Conservation (phyloP, 2,113 vertebrate species). For the Macaca fascicularis region DNA sequence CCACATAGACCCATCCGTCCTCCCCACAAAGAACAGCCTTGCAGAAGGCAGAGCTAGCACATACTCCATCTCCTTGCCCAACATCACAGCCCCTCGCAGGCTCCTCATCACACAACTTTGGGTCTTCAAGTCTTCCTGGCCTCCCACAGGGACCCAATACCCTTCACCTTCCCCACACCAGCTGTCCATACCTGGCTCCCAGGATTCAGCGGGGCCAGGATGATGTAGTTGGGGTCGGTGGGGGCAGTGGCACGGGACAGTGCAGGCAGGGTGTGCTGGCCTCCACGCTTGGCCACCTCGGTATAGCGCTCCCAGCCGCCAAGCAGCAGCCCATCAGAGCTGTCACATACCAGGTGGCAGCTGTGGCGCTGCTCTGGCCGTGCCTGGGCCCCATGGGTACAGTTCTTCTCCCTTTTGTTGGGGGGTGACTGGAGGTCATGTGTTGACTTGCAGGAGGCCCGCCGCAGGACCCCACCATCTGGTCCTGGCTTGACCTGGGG, state of each 20-base stretch:
- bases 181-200: conserved; percentile 92
- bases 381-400: conserved; percentile 76
- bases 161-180: background rate
- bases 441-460: conserved; percentile 90
- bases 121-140: background rate
- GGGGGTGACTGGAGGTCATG: conserved; percentile 90
- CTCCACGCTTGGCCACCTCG: conserved; percentile 83
- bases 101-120: background rate
- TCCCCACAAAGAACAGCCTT: background rate
- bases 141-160: background rate
- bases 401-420: conserved; percentile 88
- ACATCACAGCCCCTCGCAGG: background rate
- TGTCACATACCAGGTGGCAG: conserved; percentile 89
- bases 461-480: conserved; percentile 87
- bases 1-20: background rate
- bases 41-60: background rate
- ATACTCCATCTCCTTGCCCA: background rate
- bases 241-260: conserved; percentile 87
- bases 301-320: conserved; percentile 88
- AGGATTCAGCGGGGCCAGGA: conserved; percentile 92
- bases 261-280: conserved; percentile 83
- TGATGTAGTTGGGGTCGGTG: conserved; percentile 96
- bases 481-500: conserved; percentile 89
- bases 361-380: conserved; percentile 89
- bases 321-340: conserved; percentile 81